Conservation (phyloP, 2,888 invertebrate genomes). For the Noctua comes region DNA sequence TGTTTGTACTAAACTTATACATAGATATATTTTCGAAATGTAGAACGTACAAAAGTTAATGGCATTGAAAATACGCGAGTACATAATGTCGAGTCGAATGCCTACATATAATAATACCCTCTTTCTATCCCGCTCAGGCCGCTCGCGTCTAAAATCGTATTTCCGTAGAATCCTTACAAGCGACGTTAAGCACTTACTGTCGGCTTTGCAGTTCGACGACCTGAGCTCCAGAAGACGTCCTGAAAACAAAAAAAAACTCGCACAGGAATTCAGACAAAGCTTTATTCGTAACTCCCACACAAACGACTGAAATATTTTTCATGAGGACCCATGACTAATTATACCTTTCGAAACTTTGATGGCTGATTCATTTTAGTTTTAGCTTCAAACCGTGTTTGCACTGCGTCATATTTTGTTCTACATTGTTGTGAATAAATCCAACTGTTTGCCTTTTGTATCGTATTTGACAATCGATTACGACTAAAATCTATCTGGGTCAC, state of each 20-base stretch:
- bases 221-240: slow-evolving; percentile 81
- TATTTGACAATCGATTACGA: slow-evolving; percentile 82
- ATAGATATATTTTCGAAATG: slow-evolving; percentile 31
- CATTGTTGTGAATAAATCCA: slow-evolving; percentile 72
- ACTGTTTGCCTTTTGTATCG: slow-evolving; percentile 75
- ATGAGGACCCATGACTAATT: slow-evolving; percentile 71
- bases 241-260: slow-evolving; percentile 76
- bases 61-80: slow-evolving; percentile 72
- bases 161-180: slow-evolving; percentile 90
- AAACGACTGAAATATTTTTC: slow-evolving; percentile 56
- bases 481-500: slow-evolving; percentile 86
- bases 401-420: slow-evolving; percentile 72
- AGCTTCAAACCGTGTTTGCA: slow-evolving; percentile 57
- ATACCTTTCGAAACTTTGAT: slow-evolving; percentile 62
- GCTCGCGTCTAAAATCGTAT: slow-evolving; percentile 88
- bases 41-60: slow-evolving; percentile 65
- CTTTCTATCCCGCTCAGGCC: slow-evolving; percentile 77
- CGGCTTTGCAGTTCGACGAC: slow-evolving; percentile 89
- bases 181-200: slow-evolving; percentile 88
- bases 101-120: slow-evolving; percentile 70
- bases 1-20: slow-evolving; percentile 35
- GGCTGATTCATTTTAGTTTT: slow-evolving; percentile 68
- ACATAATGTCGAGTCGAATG: slow-evolving; percentile 50
- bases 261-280: slow-evolving; percentile 80
- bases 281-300: slow-evolving; percentile 72